These are phyloP conservation scores for Melieria crassipennis DNA, from an alignment of 2,888 invertebrate genomes.

Conservation along the genomic window DNA sequence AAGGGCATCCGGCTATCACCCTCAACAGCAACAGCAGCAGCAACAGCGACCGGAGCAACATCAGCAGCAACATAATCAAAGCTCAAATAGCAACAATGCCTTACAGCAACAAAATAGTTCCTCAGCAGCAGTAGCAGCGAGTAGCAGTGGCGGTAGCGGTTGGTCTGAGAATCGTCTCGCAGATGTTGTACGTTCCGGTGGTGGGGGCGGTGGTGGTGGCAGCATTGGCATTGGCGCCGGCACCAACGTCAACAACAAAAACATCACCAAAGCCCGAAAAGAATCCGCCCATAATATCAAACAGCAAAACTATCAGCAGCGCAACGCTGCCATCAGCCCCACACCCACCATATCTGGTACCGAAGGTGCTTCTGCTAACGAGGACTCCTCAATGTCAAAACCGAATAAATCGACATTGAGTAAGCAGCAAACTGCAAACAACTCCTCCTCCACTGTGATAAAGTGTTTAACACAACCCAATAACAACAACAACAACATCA, in stretches of 20 bases:
- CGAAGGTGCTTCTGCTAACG: slow-evolving; percentile 65
- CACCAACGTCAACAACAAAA: slow-evolving; percentile 49
- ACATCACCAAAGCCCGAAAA: slow-evolving; percentile 63
- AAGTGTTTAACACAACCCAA: slow-evolving; percentile 66
- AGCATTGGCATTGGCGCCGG: slow-evolving; percentile 22
- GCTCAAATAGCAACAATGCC: slow-evolving; percentile 42
- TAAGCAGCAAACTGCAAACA: slow-evolving; percentile 34
- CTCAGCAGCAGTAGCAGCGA: slow-evolving; percentile 39
- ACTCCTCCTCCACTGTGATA: slow-evolving; percentile 65
- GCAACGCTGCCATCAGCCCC: slow-evolving; percentile 47
- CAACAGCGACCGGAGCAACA: slow-evolving; percentile 43
- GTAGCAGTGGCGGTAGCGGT: slow-evolving; percentile 60
- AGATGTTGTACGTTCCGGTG: slow-evolving; percentile 75
- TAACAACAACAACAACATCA: slow-evolving; percentile 53
- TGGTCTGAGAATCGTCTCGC: slow-evolving; percentile 75
- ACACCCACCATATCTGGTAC: slow-evolving; percentile 49
- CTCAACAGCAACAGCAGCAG: slow-evolving; percentile 35
- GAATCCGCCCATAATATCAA: slow-evolving; percentile 53
- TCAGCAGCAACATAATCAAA: slow-evolving; percentile 39
- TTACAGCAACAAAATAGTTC: slow-evolving; percentile 51
- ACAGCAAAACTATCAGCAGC: slow-evolving; percentile 49
- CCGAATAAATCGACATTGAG: slow-evolving; percentile 56
- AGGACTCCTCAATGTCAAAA: slow-evolving; percentile 61
- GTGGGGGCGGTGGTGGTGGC: slow-evolving; percentile 10
- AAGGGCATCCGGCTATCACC: slow-evolving; percentile 38